These are phyloP conservation scores for Meandrina meandrites DNA, from an alignment of 92 coral and sea anemone species.

Conservation along the genomic window DNA sequence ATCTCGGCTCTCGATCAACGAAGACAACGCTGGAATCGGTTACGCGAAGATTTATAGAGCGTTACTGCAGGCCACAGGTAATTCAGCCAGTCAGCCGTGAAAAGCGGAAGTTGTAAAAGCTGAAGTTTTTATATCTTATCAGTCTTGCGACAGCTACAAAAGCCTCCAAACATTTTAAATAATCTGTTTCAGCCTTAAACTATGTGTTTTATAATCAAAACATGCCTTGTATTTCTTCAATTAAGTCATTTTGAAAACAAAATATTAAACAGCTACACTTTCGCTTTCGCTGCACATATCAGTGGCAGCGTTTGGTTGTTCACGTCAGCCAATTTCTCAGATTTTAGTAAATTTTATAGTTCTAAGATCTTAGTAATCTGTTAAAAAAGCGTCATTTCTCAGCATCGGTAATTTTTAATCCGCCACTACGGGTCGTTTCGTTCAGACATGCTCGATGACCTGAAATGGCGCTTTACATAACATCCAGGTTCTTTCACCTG, in stretches of 20 bases:
- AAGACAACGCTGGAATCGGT: slow-evolving; percentile 65
- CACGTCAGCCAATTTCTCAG: neutral
- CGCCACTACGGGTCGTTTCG: too few relatives aligned
- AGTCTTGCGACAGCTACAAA: neutral
- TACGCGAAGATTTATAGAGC: slow-evolving; percentile 59
- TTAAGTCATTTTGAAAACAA: neutral
- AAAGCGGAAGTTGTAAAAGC: neutral
- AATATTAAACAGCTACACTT: neutral
- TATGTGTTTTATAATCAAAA: neutral
- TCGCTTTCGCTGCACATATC: neutral
- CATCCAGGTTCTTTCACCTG: too few relatives aligned
- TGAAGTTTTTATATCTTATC: neutral
- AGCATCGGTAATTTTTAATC: too few relatives aligned
- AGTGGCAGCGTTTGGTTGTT: neutral
- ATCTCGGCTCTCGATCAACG: slow-evolving; percentile 63
- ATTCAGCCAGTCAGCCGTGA: neutral
- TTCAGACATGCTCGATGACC: too few relatives aligned
- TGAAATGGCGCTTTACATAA: too few relatives aligned
- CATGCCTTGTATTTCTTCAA: too few relatives aligned
- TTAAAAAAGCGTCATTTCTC: too few relatives aligned
- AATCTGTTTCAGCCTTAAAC: neutral
- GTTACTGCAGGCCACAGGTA: slow-evolving; percentile 44
- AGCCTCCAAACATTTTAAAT: neutral
- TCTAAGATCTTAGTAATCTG: too few relatives aligned
- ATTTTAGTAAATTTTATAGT: too few relatives aligned